Conservation (phyloP, 2,113 vertebrate genomes). For the Terrapene triunguis region DNA sequence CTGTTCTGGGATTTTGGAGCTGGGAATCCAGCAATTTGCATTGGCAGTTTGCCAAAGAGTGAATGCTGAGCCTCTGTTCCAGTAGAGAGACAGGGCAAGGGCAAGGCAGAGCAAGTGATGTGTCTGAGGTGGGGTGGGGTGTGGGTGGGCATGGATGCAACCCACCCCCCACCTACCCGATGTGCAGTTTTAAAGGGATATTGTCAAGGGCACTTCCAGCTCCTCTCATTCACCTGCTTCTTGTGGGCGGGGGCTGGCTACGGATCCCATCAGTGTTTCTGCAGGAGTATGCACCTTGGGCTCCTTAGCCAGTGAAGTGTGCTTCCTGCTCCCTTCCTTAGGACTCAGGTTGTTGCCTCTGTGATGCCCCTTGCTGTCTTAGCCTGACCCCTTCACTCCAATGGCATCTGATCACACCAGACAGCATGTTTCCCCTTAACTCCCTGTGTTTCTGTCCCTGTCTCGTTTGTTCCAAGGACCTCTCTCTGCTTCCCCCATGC, state of each 20-base stretch:
- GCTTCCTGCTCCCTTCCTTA: not conserved
- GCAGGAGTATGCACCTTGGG: not conserved
- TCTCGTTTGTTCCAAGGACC: not conserved
- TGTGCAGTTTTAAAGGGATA: not conserved
- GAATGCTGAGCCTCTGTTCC: not conserved
- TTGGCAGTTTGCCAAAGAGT: not conserved
- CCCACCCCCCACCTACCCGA: not conserved
- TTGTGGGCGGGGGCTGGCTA: not conserved
- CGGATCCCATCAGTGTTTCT: not conserved
- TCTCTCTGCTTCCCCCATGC: not conserved
- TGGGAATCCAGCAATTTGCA: not conserved
- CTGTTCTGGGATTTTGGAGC: not conserved
- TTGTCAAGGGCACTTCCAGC: not conserved
- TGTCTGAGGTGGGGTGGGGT: not conserved
- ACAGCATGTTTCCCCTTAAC: accelerated
- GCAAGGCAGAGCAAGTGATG: not conserved
- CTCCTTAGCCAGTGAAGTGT: not conserved
- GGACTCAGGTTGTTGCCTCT: not conserved
- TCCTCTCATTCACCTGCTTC: not conserved
- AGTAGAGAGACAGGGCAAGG: no score
- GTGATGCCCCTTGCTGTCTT: not conserved
- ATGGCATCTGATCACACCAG: not conserved
- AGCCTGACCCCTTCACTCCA: not conserved
- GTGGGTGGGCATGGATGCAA: no score
- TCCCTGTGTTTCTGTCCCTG: not conserved